These are phyloP conservation scores for Parauchenoglanis punctatus DNA, from an alignment of 2,797 vertebrate species.

Conservation along the genomic window DNA sequence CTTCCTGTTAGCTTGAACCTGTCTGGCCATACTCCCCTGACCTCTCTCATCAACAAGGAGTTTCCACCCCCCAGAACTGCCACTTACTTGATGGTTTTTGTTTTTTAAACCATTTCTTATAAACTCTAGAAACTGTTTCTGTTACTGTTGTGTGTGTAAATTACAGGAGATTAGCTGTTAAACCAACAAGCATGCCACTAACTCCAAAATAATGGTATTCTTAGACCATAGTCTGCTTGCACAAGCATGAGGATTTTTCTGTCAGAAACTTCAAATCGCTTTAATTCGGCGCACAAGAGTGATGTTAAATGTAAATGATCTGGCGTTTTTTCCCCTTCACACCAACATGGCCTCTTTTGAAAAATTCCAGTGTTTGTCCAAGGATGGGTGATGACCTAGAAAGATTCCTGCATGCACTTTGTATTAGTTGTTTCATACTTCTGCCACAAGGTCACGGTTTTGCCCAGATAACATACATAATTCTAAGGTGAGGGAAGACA, in stretches of 20 bases:
- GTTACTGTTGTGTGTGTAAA: neutral
- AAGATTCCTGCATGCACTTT: constrained; percentile 68
- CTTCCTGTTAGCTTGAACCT: neutral
- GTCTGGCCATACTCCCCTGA: neutral
- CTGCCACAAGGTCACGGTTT: constrained; percentile 70
- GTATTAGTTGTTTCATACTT: constrained; percentile 70
- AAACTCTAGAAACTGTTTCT: neutral
- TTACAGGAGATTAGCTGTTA: neutral
- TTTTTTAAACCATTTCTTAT: neutral
- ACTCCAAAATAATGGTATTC: neutral
- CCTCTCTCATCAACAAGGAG: neutral
- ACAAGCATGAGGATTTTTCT: neutral
- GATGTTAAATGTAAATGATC: neutral
- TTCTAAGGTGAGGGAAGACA: constrained; percentile 74
- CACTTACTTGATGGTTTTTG: neutral
- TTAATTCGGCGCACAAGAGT: neutral
- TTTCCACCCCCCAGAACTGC: neutral
- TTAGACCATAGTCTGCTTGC: too few species aligned
- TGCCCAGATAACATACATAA: constrained; percentile 76
- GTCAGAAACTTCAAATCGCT: neutral
- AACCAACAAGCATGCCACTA: neutral
- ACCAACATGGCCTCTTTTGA: constrained; percentile 35
- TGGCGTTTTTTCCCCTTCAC: neutral
- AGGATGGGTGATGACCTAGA: constrained; percentile 70
- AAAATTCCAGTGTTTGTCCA: constrained; percentile 66